Evolutionary conservation across 1,140 invertebrate species (phyloP).

Genomic region (Ceratina japonica): DNA sequence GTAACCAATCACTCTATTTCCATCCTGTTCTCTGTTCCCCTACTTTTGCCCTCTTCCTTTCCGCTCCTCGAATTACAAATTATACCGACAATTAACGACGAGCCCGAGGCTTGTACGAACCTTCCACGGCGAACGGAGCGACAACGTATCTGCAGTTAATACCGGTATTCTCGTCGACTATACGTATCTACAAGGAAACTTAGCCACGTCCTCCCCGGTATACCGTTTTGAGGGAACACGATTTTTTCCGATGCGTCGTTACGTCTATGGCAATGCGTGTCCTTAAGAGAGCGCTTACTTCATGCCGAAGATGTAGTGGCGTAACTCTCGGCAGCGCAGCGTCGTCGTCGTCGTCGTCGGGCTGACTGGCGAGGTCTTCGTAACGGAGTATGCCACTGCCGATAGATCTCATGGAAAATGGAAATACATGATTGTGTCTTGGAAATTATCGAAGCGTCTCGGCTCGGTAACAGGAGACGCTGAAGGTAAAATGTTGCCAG

Average conservation of each 20-base stretch:
- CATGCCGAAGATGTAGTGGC: conserved; percentile 45
- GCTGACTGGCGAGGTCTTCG: conserved; percentile 23
- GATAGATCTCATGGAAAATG: conserved; percentile 56
- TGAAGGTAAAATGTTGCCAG: conserved; percentile 36
- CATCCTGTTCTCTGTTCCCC: conserved; percentile 21
- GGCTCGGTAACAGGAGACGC: conserved; percentile 29
- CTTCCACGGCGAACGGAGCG: conserved; percentile 56
- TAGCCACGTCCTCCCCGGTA: conserved; percentile 39
- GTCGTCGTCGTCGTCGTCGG: not conserved
- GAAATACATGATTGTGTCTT: conserved; percentile 60
- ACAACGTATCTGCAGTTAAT: conserved; percentile 47
- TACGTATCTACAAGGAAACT: conserved; percentile 64
- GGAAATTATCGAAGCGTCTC: conserved; percentile 49
- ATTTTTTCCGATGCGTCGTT: conserved; percentile 61
- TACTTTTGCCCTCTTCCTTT: conserved; percentile 36
- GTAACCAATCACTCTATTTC: conserved; percentile 28
- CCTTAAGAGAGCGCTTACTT: conserved; percentile 53
- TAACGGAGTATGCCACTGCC: conserved; percentile 31
- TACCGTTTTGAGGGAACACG: conserved; percentile 61
- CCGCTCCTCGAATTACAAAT: conserved; percentile 68
- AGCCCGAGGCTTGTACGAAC: conserved; percentile 57
- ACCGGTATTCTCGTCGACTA: conserved; percentile 47
- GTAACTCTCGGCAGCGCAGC: conserved; percentile 32
- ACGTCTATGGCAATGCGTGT: conserved; percentile 52
- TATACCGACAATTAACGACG: conserved; percentile 68